A percentile compares a stretch with the other conserved stretches of the same genome.
Evolutionary conservation across 2,888 invertebrate genomes (phyloP).

Genomic region (Ornithoptera alexandrae): DNA sequence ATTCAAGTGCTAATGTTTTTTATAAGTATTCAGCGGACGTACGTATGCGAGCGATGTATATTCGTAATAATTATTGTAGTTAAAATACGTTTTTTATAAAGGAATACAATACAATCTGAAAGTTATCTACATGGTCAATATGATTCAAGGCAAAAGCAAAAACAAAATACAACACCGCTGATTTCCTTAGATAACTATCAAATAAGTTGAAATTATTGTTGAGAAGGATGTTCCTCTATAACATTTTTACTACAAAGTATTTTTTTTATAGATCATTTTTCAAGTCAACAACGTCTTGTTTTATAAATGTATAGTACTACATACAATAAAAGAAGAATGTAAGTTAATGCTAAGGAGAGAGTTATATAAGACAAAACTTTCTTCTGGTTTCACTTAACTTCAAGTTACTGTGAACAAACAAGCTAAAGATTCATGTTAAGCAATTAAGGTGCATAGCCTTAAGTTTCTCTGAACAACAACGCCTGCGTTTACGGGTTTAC

Average conservation of each 20-base stretch:
- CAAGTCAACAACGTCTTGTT: too few relatives aligned
- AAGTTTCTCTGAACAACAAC: conserved; percentile 6
- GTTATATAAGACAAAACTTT: conserved; percentile 24
- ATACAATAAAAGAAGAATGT: background rate
- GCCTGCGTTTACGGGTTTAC: background rate
- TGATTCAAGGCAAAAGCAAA: background rate
- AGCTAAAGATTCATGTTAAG: conserved; percentile 12
- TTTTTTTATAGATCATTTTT: too few relatives aligned
- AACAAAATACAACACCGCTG: background rate
- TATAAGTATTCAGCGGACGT: background rate
- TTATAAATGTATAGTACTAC: background rate
- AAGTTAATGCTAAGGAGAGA: conserved; percentile 9
- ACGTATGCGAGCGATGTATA: background rate
- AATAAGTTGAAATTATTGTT: too few relatives aligned
- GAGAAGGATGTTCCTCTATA: background rate
- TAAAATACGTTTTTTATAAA: background rate
- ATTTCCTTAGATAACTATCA: background rate
- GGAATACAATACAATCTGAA: background rate
- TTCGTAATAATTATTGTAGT: background rate
- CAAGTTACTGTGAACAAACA: conserved; percentile 21
- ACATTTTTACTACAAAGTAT: background rate
- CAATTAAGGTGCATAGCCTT: conserved; percentile 12
- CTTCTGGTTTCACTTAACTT: conserved; percentile 22
- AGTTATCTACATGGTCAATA: background rate
- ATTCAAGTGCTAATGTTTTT: background rate